A percentile compares a stretch with the other conserved stretches of the same genome.
Evolutionary conservation across 2,888 invertebrate genomes (phyloP).

Genomic region (Gnatocerus cornutus): DNA sequence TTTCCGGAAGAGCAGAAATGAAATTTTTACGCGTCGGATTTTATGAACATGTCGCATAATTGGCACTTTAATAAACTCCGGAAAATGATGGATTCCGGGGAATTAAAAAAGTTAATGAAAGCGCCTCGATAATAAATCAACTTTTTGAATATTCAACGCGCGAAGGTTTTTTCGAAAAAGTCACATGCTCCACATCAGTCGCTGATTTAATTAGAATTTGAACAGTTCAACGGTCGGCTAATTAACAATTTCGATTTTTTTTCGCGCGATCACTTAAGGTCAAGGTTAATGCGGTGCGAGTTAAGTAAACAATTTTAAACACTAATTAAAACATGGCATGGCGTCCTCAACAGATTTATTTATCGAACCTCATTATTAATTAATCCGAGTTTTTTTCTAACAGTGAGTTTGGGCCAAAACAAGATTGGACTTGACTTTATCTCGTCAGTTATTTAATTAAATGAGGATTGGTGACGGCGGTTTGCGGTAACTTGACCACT

Average conservation of each 20-base stretch:
- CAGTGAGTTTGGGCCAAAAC: not conserved
- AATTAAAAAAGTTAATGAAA: slow-evolving; percentile 7
- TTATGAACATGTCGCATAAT: slow-evolving; percentile 9
- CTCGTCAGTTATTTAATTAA: slow-evolving; percentile 28
- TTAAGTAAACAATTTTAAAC: slow-evolving; percentile 30
- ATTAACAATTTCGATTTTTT: slow-evolving; percentile 43
- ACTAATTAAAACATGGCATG: slow-evolving; percentile 32
- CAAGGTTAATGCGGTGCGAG: slow-evolving; percentile 31
- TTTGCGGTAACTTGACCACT: slow-evolving; percentile 29
- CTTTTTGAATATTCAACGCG: slow-evolving; percentile 8
- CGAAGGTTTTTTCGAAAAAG: not conserved
- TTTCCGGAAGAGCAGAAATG: slow-evolving; percentile 9
- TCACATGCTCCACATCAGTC: slow-evolving; percentile 17
- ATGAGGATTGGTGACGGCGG: slow-evolving; percentile 34
- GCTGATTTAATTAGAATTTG: slow-evolving; percentile 33
- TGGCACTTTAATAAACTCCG: not conserved
- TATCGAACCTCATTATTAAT: slow-evolving; percentile 8
- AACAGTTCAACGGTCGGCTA: slow-evolving; percentile 29
- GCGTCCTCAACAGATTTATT: slow-evolving; percentile 20
- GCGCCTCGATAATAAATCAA: slow-evolving; percentile 3
- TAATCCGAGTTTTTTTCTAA: slow-evolving; percentile 24
- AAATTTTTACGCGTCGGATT: slow-evolving; percentile 16
- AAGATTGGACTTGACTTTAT: slow-evolving; percentile 18
- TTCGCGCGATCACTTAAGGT: slow-evolving; percentile 28
- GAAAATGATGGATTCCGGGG: slow-evolving; percentile 6